Evolutionary conservation across 1,140 invertebrate genomes (phyloP).

Genomic region (Rhysida immarginata): DNA sequence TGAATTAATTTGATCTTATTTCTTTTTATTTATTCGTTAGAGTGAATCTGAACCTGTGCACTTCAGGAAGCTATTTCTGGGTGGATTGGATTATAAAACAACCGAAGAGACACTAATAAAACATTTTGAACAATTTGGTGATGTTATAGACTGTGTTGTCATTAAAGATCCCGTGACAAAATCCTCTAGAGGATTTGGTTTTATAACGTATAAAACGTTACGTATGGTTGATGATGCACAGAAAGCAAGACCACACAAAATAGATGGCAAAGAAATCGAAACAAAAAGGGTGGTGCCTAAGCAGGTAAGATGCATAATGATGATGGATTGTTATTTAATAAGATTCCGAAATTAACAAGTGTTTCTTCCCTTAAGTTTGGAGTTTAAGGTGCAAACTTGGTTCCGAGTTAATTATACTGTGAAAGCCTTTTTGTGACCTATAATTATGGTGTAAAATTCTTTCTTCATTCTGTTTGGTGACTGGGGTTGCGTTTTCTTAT

Average conservation of each 20-base stretch:
- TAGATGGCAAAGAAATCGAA: conserved; percentile 39
- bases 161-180: conserved; percentile 38
- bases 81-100: conserved; percentile 39
- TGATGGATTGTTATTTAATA: too few relatives aligned
- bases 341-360: too few relatives aligned
- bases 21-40: too few relatives aligned
- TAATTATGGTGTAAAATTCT: too few relatives aligned
- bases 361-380: too few relatives aligned
- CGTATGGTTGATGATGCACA: conserved; percentile 38
- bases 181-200: conserved; percentile 39
- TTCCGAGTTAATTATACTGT: too few relatives aligned
- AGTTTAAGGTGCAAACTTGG: too few relatives aligned
- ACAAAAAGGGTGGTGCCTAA: conserved; percentile 40
- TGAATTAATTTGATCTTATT: too few relatives aligned
- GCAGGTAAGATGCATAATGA: conserved; percentile 37
- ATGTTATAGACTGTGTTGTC: conserved; percentile 37
- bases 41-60: conserved; percentile 27
- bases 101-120: conserved; percentile 34
- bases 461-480: too few relatives aligned
- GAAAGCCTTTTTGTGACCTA: too few relatives aligned
- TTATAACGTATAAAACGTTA: conserved; percentile 35
- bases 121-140: conserved; percentile 36
- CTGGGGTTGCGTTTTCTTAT: too few relatives aligned
- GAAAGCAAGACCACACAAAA: conserved; percentile 34
- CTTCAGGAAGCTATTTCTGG: conserved; percentile 39